Percentiles rank a stretch among this genome's conserved stretches.
Evolutionary conservation across 2,888 invertebrate species (phyloP).

Genomic region (Meandrusa payeni): DNA sequence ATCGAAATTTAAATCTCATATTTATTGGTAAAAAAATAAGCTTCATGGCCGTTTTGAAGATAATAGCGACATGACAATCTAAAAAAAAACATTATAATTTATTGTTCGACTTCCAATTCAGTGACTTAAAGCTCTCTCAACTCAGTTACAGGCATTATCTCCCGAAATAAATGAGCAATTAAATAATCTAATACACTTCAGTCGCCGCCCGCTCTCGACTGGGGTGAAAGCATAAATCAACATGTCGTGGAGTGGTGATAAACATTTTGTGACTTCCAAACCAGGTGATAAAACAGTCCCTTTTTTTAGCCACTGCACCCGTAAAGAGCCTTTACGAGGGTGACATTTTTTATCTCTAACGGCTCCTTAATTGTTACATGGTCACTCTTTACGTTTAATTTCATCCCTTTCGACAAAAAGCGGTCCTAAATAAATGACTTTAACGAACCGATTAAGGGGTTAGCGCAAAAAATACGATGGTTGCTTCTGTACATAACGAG

Average conservation of each 20-base stretch:
- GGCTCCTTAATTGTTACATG: slow-evolving; percentile 71
- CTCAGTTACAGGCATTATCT: slow-evolving; percentile 61
- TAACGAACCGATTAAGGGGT: slow-evolving; percentile 53
- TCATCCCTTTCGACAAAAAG: slow-evolving; percentile 65
- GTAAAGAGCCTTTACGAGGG: slow-evolving; percentile 61
- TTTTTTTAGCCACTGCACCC: slow-evolving; percentile 66
- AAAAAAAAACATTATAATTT: slow-evolving; percentile 44
- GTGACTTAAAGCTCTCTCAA: slow-evolving; percentile 55
- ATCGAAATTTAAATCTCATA: slow-evolving; percentile 19
- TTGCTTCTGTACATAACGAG: slow-evolving; percentile 53
- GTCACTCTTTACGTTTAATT: slow-evolving; percentile 67
- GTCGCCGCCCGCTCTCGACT: slow-evolving; percentile 47
- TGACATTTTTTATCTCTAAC: slow-evolving; percentile 76
- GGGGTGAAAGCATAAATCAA: slow-evolving; percentile 78
- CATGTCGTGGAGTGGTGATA: slow-evolving; percentile 75
- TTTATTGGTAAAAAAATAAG: slow-evolving; percentile 22
- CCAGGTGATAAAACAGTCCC: slow-evolving; percentile 75
- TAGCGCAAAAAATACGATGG: slow-evolving; percentile 55
- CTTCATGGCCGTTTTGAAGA: slow-evolving; percentile 22
- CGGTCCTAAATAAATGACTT: slow-evolving; percentile 65
- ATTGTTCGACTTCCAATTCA: slow-evolving; percentile 49
- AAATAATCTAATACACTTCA: slow-evolving; percentile 76
- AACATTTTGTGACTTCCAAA: slow-evolving; percentile 78
- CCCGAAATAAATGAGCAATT: slow-evolving; percentile 77
- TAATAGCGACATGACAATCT: slow-evolving; percentile 29